Evolutionary conservation across 2,113 vertebrate species (phyloP).

Genomic region (Gopherus flavomarginatus): DNA sequence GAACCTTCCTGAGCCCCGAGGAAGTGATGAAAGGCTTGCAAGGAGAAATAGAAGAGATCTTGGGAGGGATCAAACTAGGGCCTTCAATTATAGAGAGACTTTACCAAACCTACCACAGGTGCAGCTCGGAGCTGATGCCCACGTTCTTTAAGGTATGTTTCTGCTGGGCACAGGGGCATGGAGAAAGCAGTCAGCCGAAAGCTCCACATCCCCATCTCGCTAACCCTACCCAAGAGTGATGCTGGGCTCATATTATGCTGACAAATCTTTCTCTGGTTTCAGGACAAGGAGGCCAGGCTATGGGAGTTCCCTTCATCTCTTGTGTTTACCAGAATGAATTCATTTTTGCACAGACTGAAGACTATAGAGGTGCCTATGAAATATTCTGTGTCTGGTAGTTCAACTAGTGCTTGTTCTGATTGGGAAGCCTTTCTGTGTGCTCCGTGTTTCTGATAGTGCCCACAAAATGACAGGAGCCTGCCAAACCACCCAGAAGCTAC

Average conservation of each 20-base stretch:
- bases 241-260: rapidly evolving
- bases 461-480: too few species aligned
- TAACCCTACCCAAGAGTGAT: too few species aligned
- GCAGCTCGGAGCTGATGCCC: conserved; percentile 66
- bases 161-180: not conserved
- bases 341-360: conserved; percentile 77
- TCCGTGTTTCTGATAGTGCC: not conserved
- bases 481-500: not conserved
- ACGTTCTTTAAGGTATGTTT: conserved; percentile 68
- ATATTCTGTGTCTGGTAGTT: not conserved
- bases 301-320: conserved; percentile 80
- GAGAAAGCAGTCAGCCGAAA: not conserved
- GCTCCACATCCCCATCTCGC: too few species aligned
- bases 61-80: conserved; percentile 60
- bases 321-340: conserved; percentile 75
- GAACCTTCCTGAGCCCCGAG: conserved; percentile 75
- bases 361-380: conserved; percentile 76
- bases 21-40: conserved; percentile 82
- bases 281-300: conserved; percentile 57
- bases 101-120: conserved; percentile 71
- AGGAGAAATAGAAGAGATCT: conserved; percentile 70
- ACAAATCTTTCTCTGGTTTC: not conserved
- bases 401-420: not conserved
- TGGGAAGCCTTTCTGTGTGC: not conserved
- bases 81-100: conserved; percentile 70